Evolutionary conservation across 2,113 vertebrate species (phyloP), one percentile per base, ranked within the genome.

Genomic region (Jacana jacana): DNA sequence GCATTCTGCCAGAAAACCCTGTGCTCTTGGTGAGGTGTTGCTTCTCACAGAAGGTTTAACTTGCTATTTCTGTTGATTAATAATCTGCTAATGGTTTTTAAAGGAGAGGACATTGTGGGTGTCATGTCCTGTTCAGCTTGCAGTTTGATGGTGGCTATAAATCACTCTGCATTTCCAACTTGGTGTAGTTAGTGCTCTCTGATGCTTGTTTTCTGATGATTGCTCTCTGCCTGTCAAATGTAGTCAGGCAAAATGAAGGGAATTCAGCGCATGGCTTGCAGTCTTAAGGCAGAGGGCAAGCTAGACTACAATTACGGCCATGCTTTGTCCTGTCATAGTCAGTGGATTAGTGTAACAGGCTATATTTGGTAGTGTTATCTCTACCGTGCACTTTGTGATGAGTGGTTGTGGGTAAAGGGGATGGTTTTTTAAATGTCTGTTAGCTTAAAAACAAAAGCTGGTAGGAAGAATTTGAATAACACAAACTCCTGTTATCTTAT

Each of bases 291-390:
- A 77, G 31, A 68, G 40, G 15, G 24, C 14, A 48, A 11, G 4
- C 22, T 44, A 30, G n/a, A 15, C 9, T 8, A n/a, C 27, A 2
- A 4, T 75, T 80, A 8, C 2, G 60, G 5, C 13, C 0, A 0
- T 48, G 48, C 20, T 85, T 83, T 68, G 33, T 66, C 52, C 52
- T 63, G 4, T 33, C 5, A 1, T 13, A 68, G n/a, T n/a, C 13
- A 30, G 30, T 68, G 23, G 46, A 52, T 75, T 46, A 20, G 55
- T 78, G 0, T 23, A 70, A 46, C 8, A 44, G 54, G 13, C 28
- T 85, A 22, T 27, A 8, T 49, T 77, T 9, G 8, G 18, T 58
- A 25, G 35, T 10, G 33, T n/a, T 15, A 9, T 52, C 37, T 49
- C 40, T 64, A 3, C 0, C 0, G 11, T 55, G 24, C 1, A 1